Conservation (phyloP, 2,888 invertebrate species). For the Drosophila parthenogenetica region DNA sequence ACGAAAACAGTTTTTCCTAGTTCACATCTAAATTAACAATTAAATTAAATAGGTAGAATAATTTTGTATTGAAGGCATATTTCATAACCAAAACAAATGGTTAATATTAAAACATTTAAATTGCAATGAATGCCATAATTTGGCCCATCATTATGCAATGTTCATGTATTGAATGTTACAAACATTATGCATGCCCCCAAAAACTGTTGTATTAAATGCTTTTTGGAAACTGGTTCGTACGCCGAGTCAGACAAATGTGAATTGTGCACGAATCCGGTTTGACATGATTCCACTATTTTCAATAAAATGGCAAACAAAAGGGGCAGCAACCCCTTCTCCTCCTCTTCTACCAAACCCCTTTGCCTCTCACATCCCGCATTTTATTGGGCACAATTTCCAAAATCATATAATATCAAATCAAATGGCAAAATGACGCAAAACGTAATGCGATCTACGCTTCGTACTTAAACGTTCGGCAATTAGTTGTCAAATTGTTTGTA, state of each 20-base stretch:
- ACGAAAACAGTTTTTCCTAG: too few species aligned
- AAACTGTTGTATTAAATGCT: slow-evolving; percentile 58
- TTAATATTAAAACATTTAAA: slow-evolving; percentile 8
- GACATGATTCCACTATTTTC: slow-evolving; percentile 69
- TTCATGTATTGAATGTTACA: slow-evolving; percentile 47
- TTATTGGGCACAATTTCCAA: slow-evolving; percentile 71
- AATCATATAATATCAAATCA: slow-evolving; percentile 69
- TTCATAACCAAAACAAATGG: slow-evolving; percentile 1
- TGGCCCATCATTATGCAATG: slow-evolving; percentile 60
- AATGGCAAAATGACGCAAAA: slow-evolving; percentile 78
- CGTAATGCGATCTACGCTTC: slow-evolving; percentile 71
- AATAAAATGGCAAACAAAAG: slow-evolving; percentile 51
- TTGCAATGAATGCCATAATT: slow-evolving; percentile 8
- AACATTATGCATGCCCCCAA: slow-evolving; percentile 57
- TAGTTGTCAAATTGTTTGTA: slow-evolving; percentile 82
- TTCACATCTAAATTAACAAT: too few species aligned
- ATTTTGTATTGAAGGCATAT: too few species aligned
- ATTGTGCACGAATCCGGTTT: slow-evolving; percentile 70
- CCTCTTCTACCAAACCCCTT: too few species aligned
- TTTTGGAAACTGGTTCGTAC: slow-evolving; percentile 55
- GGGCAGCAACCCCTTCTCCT: not conserved
- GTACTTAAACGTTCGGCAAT: slow-evolving; percentile 76
- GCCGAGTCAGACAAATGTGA: slow-evolving; percentile 39
- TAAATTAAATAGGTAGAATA: too few species aligned
- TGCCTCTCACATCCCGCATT: slow-evolving; percentile 26